phyloP scores from a whole-genome alignment of 1,140 invertebrate species.

The Apis dorsata region DNA sequence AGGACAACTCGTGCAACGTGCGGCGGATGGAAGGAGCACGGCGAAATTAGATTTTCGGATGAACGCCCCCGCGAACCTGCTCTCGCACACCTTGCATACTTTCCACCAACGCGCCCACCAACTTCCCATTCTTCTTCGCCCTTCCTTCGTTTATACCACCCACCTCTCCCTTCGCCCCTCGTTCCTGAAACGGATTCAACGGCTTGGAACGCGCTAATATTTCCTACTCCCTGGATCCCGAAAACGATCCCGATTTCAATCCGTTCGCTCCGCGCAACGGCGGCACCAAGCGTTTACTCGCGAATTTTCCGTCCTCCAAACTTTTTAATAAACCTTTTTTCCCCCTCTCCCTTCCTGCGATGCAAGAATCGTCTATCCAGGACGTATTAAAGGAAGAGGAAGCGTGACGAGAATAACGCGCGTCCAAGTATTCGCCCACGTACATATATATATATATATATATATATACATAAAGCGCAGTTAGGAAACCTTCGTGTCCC shows the following conservation, averaged over 20 bases:
- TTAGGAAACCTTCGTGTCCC: slow-evolving; percentile 59
- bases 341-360: neutral
- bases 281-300: slow-evolving; percentile 33
- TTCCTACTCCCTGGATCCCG: neutral
- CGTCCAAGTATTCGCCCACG: slow-evolving; percentile 15
- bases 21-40: neutral
- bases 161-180: neutral
- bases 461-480: slow-evolving; percentile 17
- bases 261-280: neutral
- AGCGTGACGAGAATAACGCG: slow-evolving; percentile 58
- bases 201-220: slow-evolving; percentile 43
- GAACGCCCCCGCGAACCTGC: neutral
- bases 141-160: neutral
- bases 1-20: neutral
- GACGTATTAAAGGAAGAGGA: slow-evolving; percentile 31
- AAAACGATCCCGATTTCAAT: slow-evolving; percentile 40
- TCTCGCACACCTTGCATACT: no score
- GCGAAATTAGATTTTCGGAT: slow-evolving; percentile 41
- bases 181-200: slow-evolving; percentile 17
- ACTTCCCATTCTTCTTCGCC: neutral
- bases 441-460: neutral
- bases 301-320: slow-evolving; percentile 7
- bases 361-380: neutral
- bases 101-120: neutral
- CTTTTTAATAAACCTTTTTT: slow-evolving; percentile 48